phyloP scores from a whole-genome alignment of 2,888 invertebrate species.

The Hemicrepidius hirtus region DNA sequence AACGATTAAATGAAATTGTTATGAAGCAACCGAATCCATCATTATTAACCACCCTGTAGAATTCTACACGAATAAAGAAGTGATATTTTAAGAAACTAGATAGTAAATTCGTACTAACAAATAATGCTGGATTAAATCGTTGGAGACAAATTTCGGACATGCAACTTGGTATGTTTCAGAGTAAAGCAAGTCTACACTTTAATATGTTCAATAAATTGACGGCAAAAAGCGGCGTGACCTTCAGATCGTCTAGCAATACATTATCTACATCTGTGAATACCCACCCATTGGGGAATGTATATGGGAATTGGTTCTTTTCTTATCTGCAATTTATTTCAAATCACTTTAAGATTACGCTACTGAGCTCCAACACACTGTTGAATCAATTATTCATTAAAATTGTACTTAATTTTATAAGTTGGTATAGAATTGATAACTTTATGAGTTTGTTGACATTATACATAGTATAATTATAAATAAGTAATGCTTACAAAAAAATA shows the following conservation, averaged over 20 bases:
- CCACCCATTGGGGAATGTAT: constrained; percentile 31
- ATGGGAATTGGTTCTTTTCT: constrained; percentile 41
- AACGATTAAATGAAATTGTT: too few species aligned
- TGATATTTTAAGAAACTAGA: background rate
- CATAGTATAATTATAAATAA: too few species aligned
- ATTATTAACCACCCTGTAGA: too few species aligned
- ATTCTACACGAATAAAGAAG: background rate
- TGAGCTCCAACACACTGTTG: background rate
- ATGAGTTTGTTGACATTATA: too few species aligned
- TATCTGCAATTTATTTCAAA: constrained; percentile 27
- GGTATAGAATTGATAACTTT: too few species aligned
- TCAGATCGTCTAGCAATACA: constrained; percentile 33
- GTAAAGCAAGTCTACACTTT: constrained; percentile 26
- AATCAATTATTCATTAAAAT: too few species aligned
- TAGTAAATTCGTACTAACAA: background rate
- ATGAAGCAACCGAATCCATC: too few species aligned
- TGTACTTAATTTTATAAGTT: too few species aligned
- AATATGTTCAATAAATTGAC: constrained; percentile 41
- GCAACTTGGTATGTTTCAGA: constrained; percentile 29
- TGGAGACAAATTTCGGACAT: constrained; percentile 23
- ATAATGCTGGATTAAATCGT: constrained; percentile 20
- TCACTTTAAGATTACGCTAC: constrained; percentile 29
- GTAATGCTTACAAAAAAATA: too few species aligned
- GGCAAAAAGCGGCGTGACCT: constrained; percentile 40
- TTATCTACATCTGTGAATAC: constrained; percentile 37